Percentiles rank a stretch among this genome's conserved stretches.
Conservation (phyloP, 2,797 vertebrate genomes). For the Natrix natrix region DNA sequence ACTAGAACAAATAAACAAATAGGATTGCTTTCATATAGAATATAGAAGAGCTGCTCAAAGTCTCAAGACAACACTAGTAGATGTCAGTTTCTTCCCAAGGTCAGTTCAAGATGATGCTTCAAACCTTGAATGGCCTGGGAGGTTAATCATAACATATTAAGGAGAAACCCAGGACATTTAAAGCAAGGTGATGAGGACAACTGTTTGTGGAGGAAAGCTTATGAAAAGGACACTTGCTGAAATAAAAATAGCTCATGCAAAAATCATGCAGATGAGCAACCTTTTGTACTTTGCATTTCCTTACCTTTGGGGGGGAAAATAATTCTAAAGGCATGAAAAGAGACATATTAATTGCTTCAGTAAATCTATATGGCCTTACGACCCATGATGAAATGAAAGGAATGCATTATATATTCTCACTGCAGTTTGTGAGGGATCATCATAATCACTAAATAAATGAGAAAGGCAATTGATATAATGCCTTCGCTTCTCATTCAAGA, state of each 20-base stretch:
- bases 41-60: neutral
- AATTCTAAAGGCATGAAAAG: neutral
- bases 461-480: slow-evolving; percentile 13
- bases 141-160: neutral
- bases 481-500: slow-evolving; percentile 32
- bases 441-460: slow-evolving; percentile 33
- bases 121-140: neutral
- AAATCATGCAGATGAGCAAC: neutral
- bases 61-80: neutral
- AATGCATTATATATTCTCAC: neutral
- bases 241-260: neutral
- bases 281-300: neutral
- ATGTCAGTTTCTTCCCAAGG: neutral
- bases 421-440: neutral
- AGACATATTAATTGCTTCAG: neutral
- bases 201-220: neutral
- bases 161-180: neutral
- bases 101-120: neutral
- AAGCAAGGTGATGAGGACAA: neutral
- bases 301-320: neutral
- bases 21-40: neutral
- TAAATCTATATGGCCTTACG: slow-evolving; percentile 7
- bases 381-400: neutral
- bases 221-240: neutral
- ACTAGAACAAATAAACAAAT: neutral